These are phyloP conservation scores for Sipha flava DNA, from an alignment of 1,140 invertebrate genomes.

Conservation along the genomic window DNA sequence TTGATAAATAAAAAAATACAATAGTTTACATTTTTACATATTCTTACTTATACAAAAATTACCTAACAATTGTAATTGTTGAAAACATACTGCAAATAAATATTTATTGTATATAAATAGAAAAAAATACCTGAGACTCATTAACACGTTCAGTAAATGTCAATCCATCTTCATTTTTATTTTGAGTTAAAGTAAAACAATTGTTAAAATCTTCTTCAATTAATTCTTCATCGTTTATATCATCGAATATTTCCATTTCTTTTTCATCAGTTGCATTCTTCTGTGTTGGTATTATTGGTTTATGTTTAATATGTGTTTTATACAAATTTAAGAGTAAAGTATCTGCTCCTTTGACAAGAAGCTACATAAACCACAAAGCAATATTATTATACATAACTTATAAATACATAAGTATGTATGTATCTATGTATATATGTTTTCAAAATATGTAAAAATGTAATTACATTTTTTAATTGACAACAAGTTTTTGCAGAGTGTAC, in stretches of 20 bases:
- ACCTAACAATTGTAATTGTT: too few relatives aligned
- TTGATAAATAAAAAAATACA: too few relatives aligned
- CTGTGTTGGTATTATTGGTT: constrained; percentile 24
- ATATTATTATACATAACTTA: constrained; percentile 34
- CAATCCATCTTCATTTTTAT: constrained; percentile 37
- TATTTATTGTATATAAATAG: neutral
- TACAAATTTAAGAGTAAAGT: constrained; percentile 47
- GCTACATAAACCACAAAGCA: constrained; percentile 42
- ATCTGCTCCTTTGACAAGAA: constrained; percentile 58
- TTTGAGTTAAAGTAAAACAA: constrained; percentile 42
- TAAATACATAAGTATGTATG: neutral
- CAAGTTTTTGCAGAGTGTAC: constrained; percentile 75
- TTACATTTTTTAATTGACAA: constrained; percentile 57
- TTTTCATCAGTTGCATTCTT: constrained; percentile 34
- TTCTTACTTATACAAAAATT: too few relatives aligned
- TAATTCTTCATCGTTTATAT: constrained; percentile 38
- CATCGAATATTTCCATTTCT: constrained; percentile 34
- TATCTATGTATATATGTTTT: too few relatives aligned
- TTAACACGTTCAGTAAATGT: constrained; percentile 36
- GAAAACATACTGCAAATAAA: neutral
- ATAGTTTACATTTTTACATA: too few relatives aligned
- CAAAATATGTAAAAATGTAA: neutral
- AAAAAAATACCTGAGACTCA: neutral
- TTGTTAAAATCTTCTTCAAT: constrained; percentile 41
- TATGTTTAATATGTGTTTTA: constrained; percentile 36